Evolutionary conservation across 1,140 invertebrate species (phyloP).

Genomic region (Drosophila navojoa): DNA sequence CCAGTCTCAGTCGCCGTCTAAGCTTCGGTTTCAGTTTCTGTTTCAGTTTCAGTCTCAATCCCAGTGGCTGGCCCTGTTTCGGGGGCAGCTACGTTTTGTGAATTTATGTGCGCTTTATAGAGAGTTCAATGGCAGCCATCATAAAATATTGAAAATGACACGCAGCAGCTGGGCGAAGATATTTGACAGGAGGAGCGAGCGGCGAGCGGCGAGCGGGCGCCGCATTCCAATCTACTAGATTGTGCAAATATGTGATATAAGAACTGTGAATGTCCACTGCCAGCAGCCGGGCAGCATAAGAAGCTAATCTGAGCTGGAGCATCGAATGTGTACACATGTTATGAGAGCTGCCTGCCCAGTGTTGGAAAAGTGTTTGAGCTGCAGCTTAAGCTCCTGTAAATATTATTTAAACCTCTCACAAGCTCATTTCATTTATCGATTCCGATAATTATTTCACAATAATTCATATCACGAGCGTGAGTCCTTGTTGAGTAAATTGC

Average conservation of each 20-base stretch:
- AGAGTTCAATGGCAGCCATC: conserved; percentile 69
- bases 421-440: too few relatives aligned
- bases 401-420: too few relatives aligned
- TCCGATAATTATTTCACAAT: too few relatives aligned
- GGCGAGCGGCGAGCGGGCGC: not conserved
- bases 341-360: too few relatives aligned
- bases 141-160: conserved; percentile 78
- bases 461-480: not conserved
- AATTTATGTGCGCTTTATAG: conserved; percentile 70
- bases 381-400: too few relatives aligned
- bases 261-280: not conserved
- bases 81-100: conserved; percentile 41
- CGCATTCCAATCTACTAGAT: conserved; percentile 6
- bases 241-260: conserved; percentile 13
- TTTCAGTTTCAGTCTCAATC: conserved; percentile 6
- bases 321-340: too few relatives aligned
- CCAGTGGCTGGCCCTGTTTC: conserved; percentile 8
- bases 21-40: conserved; percentile 10
- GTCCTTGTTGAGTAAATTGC: not conserved
- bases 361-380: too few relatives aligned
- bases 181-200: conserved; percentile 2
- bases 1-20: conserved; percentile 13
- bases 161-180: conserved; percentile 11
- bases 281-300: too few relatives aligned
- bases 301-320: too few relatives aligned